These are phyloP conservation scores for Camarhynchus parvulus DNA, from an alignment of 2,113 vertebrate genomes.

Conservation along the genomic window DNA sequence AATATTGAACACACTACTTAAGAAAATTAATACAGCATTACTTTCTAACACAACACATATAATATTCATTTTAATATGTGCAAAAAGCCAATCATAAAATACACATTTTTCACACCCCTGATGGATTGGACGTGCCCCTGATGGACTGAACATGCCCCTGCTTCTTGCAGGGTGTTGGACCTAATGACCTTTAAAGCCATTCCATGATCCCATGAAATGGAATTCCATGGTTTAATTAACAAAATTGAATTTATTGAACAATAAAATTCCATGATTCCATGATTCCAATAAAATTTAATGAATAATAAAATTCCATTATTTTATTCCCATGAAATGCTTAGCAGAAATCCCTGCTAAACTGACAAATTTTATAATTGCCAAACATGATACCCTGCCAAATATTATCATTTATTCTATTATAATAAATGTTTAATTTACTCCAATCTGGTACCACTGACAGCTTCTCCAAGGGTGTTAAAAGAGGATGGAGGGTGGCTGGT, in stretches of 20 bases:
- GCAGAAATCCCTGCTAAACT: background rate
- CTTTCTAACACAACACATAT: no score
- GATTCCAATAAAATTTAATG: no score
- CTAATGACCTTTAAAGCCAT: background rate
- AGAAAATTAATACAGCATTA: no score
- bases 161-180: background rate
- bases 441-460: background rate
- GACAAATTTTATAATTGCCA: background rate
- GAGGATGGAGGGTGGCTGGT: background rate
- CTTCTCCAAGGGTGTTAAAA: background rate
- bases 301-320: no score
- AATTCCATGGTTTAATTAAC: background rate
- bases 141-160: background rate
- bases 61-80: no score
- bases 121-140: no score
- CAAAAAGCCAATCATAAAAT: no score
- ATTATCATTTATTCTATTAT: fast-evolving
- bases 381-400: fast-evolving
- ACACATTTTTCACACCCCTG: no score
- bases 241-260: no score
- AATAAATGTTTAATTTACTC: fast-evolving
- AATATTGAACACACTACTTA: no score
- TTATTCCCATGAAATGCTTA: background rate
- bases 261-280: no score
- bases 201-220: background rate